Evolutionary conservation across 2,113 vertebrate species (phyloP), one percentile per base, ranked within the genome.

Genomic region (Gambusia holbrooki): DNA sequence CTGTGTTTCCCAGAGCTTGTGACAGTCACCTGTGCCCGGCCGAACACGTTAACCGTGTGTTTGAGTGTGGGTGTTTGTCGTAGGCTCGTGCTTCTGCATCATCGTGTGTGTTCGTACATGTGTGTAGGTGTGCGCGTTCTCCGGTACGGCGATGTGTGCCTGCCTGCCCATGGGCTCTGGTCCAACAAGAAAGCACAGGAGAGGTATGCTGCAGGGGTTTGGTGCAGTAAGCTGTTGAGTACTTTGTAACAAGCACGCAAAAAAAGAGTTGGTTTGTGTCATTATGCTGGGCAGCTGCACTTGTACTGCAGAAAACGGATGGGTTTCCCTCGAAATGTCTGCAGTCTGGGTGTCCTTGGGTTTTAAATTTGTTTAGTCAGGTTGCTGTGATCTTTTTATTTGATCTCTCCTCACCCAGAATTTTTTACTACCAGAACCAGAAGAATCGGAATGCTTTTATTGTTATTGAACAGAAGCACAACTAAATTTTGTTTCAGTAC

Each of bases 211-310:
- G 90, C 91, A 90, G 92, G 88, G 89, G 66, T 93, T 94, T 95
- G 94, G 92, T 94, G 94, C 94, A 94, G 92, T 93, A 91, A 93
- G 88, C 92, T 93, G 90, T 91, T 92, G 87, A 88, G 90, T 81
- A 82, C 83, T 79, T 69, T 81, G 81, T 77, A 77, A 80, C 32
- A n/a, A 85, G 86, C 87, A 86, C 68, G 69, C 74, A 88, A 78
- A 66, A 27, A 69, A 64, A 66, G 73, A 83, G 85, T 72, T 61
- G 62, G 77, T 83, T 63, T 76, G 78, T 80, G 84, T 84, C 72
- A 77, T 88, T 82, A 83, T 66, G 71, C 63, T 81, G 29, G 33
- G 60, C 73, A 74, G 60, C 19, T 70, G 32, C 77, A 62, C 62
- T 72, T 60, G 61, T 82, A 73, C 71, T 82, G 76, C 81, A 74